Conservation (phyloP, 2,113 vertebrate genomes). For the Myanophis thanlyinensis region DNA sequence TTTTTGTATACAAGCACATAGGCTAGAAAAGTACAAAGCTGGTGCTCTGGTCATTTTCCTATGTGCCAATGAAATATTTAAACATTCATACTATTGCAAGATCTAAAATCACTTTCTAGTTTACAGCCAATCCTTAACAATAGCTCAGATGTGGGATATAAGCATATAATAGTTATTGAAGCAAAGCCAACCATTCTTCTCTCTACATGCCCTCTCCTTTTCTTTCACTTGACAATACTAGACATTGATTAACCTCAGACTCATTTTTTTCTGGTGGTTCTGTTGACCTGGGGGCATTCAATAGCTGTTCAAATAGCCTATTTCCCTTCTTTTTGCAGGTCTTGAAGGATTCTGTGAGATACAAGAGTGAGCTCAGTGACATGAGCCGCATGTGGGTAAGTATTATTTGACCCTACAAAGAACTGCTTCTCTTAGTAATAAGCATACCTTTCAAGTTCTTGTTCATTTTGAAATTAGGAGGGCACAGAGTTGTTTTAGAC, state of each 20-base stretch:
- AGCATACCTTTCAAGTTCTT: not conserved
- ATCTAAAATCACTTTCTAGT: not conserved
- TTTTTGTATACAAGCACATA: not conserved
- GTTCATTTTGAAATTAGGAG: not conserved
- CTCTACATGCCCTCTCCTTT: not conserved
- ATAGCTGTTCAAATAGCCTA: not conserved
- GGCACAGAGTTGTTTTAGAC: not conserved
- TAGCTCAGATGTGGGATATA: not conserved
- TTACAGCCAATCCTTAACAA: not conserved
- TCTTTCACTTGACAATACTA: no score
- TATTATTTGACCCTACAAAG: fast-evolving
- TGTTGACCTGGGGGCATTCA: no score
- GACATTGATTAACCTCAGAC: not conserved
- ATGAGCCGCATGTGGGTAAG: constrained; percentile 99
- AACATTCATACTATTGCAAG: not conserved
- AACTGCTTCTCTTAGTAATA: not conserved
- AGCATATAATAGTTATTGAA: not conserved
- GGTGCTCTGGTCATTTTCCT: not conserved
- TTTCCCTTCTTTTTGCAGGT: constrained; percentile 74
- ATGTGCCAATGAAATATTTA: not conserved
- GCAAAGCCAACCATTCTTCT: not conserved
- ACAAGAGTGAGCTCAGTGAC: constrained; percentile 90
- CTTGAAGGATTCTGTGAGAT: constrained; percentile 93
- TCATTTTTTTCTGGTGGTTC: not conserved
- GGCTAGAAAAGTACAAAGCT: not conserved